A percentile compares a stretch with the other conserved stretches of the same genome.
phyloP scores from a whole-genome alignment of 2,113 vertebrate genomes.

The Struthidea cinerea region DNA sequence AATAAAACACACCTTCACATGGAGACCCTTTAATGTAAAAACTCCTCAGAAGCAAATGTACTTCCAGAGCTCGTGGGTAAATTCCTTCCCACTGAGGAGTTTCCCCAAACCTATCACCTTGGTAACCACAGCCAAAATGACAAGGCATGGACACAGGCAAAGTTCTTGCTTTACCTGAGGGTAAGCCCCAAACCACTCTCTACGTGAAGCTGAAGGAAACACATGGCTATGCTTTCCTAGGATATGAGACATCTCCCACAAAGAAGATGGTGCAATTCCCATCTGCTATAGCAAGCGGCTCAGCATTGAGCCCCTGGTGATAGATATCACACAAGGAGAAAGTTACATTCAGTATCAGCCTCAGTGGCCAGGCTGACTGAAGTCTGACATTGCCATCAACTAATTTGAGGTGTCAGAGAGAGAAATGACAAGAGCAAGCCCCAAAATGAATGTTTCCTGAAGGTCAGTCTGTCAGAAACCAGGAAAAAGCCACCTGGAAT shows the following conservation, averaged over 20 bases:
- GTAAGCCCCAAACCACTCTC: not conserved
- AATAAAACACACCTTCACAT: not conserved
- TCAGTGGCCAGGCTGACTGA: not conserved
- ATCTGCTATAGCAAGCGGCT: rapidly evolving
- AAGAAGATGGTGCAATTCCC: not conserved
- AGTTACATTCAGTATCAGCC: not conserved
- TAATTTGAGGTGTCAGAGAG: not conserved
- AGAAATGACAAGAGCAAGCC: not conserved
- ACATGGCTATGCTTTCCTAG: not conserved
- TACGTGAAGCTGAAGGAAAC: rapidly evolving
- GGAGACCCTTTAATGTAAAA: not conserved
- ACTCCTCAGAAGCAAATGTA: not conserved
- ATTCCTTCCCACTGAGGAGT: not conserved
- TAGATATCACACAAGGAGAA: not conserved
- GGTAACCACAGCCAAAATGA: not conserved
- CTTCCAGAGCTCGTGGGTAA: not conserved
- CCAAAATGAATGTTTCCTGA: not conserved
- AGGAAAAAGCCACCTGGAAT: not conserved
- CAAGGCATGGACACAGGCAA: not conserved
- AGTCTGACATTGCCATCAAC: not conserved
- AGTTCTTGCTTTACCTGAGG: not conserved
- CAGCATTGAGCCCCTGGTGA: not conserved
- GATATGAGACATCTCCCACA: not conserved
- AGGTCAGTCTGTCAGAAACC: not conserved
- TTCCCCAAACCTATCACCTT: not conserved